Conservation (phyloP, 1,140 invertebrate species). For the Leguminivora glycinivorella region DNA sequence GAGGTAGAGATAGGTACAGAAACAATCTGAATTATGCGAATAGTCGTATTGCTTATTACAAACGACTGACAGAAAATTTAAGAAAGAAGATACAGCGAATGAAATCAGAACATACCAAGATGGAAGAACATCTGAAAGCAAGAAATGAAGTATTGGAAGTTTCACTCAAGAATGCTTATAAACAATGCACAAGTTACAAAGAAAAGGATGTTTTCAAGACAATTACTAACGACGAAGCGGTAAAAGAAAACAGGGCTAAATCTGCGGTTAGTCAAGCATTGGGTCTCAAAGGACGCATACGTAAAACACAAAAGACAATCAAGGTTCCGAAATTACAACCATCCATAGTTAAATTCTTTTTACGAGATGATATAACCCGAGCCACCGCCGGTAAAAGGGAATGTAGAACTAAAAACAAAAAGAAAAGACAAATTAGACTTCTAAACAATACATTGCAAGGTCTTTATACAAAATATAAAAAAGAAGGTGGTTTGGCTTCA, state of each 20-base stretch:
- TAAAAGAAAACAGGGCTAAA: constrained; percentile 19
- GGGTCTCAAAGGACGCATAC: constrained; percentile 14
- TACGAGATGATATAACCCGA: constrained; percentile 35
- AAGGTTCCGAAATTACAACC: constrained; percentile 24
- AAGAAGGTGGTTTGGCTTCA: constrained; percentile 31
- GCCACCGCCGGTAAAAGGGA: constrained; percentile 39
- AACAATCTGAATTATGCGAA: no score
- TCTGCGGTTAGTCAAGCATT: neutral
- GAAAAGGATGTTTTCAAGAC: constrained; percentile 34
- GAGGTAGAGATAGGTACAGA: no score
- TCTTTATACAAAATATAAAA: constrained; percentile 35
- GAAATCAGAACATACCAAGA: no score
- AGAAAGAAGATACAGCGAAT: no score
- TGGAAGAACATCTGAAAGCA: no score
- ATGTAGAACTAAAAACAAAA: constrained; percentile 31
- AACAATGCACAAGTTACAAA: neutral
- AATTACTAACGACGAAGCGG: constrained; percentile 17
- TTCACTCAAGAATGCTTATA: constrained; percentile 30
- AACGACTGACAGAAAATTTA: no score
- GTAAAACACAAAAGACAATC: constrained; percentile 22
- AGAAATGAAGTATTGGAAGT: constrained; percentile 25
- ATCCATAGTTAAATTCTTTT: constrained; percentile 23
- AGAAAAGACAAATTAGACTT: constrained; percentile 36
- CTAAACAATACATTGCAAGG: constrained; percentile 33
- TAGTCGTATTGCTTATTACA: no score